A percentile compares a stretch with the other conserved stretches of the same genome.
phyloP scores from a whole-genome alignment of 1,140 invertebrate species.

The Papilio helenus region DNA sequence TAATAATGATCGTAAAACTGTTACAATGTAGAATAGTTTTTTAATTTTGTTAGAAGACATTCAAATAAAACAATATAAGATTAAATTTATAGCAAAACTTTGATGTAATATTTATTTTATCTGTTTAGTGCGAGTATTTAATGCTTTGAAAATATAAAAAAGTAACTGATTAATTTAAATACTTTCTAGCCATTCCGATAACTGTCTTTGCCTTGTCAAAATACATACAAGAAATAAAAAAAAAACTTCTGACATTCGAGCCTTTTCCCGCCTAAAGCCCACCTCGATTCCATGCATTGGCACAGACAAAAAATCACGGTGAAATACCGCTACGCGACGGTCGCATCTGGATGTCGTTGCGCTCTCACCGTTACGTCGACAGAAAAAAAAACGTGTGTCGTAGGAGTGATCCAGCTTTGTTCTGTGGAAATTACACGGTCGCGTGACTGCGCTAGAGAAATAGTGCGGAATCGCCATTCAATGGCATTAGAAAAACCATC shows the following conservation, averaged over 20 bases:
- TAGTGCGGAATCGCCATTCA: constrained; percentile 50
- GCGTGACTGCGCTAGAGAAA: constrained; percentile 56
- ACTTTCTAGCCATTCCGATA: not conserved
- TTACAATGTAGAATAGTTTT: not conserved
- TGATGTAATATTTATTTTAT: too few relatives aligned
- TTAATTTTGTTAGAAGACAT: not conserved
- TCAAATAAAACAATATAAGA: not conserved
- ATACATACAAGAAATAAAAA: not conserved
- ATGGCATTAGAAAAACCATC: constrained; percentile 19
- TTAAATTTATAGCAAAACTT: too few relatives aligned
- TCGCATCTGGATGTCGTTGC: constrained; percentile 75
- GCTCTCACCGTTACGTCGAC: constrained; percentile 68
- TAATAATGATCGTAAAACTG: not conserved
- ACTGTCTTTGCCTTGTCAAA: constrained; percentile 15
- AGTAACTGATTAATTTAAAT: not conserved
- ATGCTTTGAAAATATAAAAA: not conserved
- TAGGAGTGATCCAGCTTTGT: constrained; percentile 65
- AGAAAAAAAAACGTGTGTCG: constrained; percentile 61
- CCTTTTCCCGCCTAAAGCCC: constrained; percentile 42
- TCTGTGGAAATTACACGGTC: constrained; percentile 60
- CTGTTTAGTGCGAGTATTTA: too few relatives aligned
- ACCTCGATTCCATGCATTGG: constrained; percentile 44
- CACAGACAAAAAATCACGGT: constrained; percentile 63
- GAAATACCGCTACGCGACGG: constrained; percentile 70
- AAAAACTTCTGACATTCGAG: constrained; percentile 33